Base-by-base conservation (phyloP, 2,888 invertebrate genomes). In the Prosapia bicincta region DNA sequence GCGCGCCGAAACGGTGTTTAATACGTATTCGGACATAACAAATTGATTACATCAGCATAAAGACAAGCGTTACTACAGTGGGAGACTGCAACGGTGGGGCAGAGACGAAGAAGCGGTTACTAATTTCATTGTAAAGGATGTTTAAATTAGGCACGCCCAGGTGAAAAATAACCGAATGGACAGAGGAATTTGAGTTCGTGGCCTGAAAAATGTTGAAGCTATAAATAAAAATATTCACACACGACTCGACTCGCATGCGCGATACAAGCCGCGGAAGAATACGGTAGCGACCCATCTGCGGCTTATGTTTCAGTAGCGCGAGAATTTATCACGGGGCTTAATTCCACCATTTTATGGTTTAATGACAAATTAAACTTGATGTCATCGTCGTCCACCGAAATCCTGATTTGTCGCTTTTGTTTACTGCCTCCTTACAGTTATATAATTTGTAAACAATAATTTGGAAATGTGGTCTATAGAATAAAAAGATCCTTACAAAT, bases 331-430 rank as follows among this genome's bases (percentile, higher is more conserved):
- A 73, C 43, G 20, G 13, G 7, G 67, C 68, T 69, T 73, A 68
- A 73, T 26, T 26, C 54, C 73, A 54, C 28, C 43, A 68, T 69
- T 74, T 74, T 69, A 74, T 74, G 69, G 69, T 65, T 74, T 74
- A 74, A 74, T 74, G 74, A 69, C 74, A 74, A 74, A 74, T 74
- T 74, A 74, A 69, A 26, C 74, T 74, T 74, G 69, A 69, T 74
- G 74, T 74, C 74, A 74, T 43, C 54, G 54, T 54, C 54, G 20
- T 6, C 20, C 54, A 9, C 1, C 54, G 3, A 20, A 54, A 54
- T 54, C 3, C n/a, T 54, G 20, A 54, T 54, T 54, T 54, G 54
- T 54, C 20, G 54, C 54, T 20, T 54, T 54, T 54, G 54, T 54
- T 20, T 54, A 54, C 20, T 20, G 10, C 54, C 20, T 54, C 5